These are phyloP conservation scores for Timema cristinae DNA, from an alignment of 2,888 invertebrate genomes.

Conservation along the genomic window DNA sequence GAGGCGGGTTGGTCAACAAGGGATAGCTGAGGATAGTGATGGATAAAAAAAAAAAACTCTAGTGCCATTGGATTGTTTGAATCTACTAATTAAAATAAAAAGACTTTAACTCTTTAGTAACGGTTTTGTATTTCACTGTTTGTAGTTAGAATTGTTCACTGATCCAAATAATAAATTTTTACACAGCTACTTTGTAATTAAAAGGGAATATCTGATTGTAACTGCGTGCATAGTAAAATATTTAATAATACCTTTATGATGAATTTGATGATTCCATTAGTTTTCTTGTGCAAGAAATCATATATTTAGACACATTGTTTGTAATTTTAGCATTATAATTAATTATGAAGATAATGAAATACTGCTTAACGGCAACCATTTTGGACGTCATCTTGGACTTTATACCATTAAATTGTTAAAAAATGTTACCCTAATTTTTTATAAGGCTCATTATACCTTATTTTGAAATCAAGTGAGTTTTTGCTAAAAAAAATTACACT, in stretches of 20 bases:
- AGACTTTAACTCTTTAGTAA: not conserved
- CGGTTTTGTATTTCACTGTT: not conserved
- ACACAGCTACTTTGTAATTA: not conserved
- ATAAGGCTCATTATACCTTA: not conserved
- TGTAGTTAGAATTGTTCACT: not conserved
- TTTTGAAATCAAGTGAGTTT: slow-evolving; percentile 6
- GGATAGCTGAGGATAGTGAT: not conserved
- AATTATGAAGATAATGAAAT: not conserved
- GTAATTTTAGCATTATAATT: not conserved
- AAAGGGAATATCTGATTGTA: not conserved
- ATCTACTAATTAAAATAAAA: not conserved
- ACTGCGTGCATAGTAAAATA: too few relatives aligned
- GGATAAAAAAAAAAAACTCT: not conserved
- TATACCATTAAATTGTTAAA: not conserved
- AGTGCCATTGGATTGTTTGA: not conserved
- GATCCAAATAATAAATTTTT: not conserved
- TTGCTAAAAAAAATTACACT: not conserved
- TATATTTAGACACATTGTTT: not conserved
- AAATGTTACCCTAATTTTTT: not conserved
- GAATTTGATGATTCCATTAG: not conserved
- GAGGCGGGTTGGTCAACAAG: too few relatives aligned
- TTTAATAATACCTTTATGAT: not conserved
- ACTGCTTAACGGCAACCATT: slow-evolving; percentile 7
- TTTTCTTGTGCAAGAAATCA: not conserved
- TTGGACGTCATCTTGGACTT: slow-evolving; percentile 1